Conservation (phyloP, 2,797 vertebrate genomes). For the Rhadinocentrus ornatus region DNA sequence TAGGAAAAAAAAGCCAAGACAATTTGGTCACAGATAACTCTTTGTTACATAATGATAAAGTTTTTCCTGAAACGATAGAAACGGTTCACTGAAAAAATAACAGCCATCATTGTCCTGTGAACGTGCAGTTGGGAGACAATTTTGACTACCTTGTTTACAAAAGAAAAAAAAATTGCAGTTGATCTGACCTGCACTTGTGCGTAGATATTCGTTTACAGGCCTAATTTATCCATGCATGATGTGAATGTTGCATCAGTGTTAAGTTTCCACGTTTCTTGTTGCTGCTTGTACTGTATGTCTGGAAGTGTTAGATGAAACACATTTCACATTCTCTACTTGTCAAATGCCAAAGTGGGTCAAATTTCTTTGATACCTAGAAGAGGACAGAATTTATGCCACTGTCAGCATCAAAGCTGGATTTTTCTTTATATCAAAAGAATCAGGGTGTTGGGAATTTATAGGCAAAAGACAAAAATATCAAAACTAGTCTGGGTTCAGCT, state of each 20-base stretch:
- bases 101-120: neutral
- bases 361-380: too few species aligned
- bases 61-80: too few species aligned
- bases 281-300: neutral
- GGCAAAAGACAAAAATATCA: too few species aligned
- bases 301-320: neutral
- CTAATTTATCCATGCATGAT: neutral
- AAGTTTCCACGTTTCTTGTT: neutral
- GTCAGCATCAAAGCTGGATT: too few species aligned
- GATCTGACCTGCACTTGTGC: neutral
- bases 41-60: too few species aligned
- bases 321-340: conserved; percentile 7
- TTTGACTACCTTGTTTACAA: neutral
- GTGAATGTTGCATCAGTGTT: neutral
- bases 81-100: neutral
- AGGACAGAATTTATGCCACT: too few species aligned
- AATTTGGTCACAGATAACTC: neutral
- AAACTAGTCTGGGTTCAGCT: too few species aligned
- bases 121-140: neutral
- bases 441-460: too few species aligned
- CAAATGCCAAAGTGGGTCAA: neutral
- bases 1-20: neutral
- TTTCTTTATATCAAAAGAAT: too few species aligned
- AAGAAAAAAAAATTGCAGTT: neutral
- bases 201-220: neutral